Conservation (phyloP, 2,113 vertebrate genomes). For the Pungitius pungitius region DNA sequence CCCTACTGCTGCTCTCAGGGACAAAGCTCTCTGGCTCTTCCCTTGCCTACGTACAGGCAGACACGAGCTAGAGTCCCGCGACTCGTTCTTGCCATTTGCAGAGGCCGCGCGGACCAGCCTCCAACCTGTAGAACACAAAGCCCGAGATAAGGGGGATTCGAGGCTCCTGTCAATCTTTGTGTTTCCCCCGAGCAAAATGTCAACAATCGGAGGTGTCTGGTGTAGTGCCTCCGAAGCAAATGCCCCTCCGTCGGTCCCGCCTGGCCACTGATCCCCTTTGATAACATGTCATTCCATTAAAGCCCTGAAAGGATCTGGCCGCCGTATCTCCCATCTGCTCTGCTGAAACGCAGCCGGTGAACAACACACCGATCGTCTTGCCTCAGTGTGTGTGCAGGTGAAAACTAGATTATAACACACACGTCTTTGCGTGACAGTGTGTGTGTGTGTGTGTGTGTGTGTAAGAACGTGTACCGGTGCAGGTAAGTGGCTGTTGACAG, state of each 20-base stretch:
- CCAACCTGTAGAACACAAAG: slow-evolving; percentile 52
- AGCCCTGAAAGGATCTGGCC: slow-evolving; percentile 53
- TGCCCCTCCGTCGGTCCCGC: slow-evolving; percentile 37
- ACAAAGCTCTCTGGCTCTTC: slow-evolving; percentile 18
- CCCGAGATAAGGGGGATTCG: slow-evolving; percentile 48
- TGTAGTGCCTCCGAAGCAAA: slow-evolving; percentile 57
- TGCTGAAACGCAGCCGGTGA: slow-evolving; percentile 10
- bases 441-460: slow-evolving; percentile 12
- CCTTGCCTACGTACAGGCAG: slow-evolving; percentile 6
- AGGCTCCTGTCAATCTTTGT: slow-evolving; percentile 47
- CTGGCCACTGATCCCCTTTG: slow-evolving; percentile 62
- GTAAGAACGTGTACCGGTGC: slow-evolving; percentile 25
- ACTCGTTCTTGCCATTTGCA: slow-evolving; percentile 30
- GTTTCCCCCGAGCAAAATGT: slow-evolving; percentile 56
- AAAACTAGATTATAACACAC: background rate
- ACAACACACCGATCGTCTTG: slow-evolving; percentile 17
- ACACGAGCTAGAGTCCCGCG: slow-evolving; percentile 10
- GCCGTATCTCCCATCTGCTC: slow-evolving; percentile 51
- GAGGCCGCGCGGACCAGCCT: slow-evolving; percentile 32
- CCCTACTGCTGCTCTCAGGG: slow-evolving; percentile 18
- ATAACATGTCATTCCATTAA: slow-evolving; percentile 60
- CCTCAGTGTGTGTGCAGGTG: slow-evolving; percentile 17
- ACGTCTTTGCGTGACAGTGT: background rate
- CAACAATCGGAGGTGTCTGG: slow-evolving; percentile 57
- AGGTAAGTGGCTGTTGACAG: slow-evolving; percentile 61